Evolutionary conservation across 2,797 vertebrate species (phyloP).

Genomic region (Orestias chungarensis): DNA sequence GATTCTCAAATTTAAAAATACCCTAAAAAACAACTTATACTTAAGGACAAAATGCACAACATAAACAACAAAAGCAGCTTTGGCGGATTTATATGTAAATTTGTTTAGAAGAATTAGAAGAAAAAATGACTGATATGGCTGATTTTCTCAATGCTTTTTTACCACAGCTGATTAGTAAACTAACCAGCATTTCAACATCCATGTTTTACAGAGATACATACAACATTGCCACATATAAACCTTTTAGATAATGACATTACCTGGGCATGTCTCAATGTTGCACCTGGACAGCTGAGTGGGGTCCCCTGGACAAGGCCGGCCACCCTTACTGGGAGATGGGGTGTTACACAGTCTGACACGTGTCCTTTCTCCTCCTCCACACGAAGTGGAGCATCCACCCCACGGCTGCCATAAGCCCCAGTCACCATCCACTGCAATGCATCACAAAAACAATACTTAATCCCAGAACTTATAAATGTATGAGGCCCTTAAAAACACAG

Average conservation of each 20-base stretch:
- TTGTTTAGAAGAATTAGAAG: too few species aligned
- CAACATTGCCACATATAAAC: background rate
- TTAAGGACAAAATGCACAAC: background rate
- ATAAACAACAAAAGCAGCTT: background rate
- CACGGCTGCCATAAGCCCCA: constrained; percentile 93
- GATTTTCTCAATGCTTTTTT: background rate
- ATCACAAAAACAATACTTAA: constrained; percentile 10
- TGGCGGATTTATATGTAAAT: too few species aligned
- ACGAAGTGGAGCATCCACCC: constrained; percentile 89
- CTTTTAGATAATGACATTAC: constrained; percentile 62
- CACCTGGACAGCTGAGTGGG: constrained; percentile 90
- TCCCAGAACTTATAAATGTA: background rate
- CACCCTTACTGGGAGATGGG: constrained; percentile 78
- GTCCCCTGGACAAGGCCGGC: constrained; percentile 90
- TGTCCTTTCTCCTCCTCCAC: constrained; percentile 89
- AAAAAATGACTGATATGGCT: background rate
- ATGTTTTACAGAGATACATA: background rate
- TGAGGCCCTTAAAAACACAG: background rate
- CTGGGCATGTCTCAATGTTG: constrained; percentile 88
- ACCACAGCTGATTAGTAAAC: background rate
- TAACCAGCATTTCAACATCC: background rate
- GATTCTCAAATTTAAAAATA: background rate
- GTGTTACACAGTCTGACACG: constrained; percentile 85
- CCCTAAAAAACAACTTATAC: background rate
- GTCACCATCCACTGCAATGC: constrained; percentile 86